Conservation (phyloP, 2,113 vertebrate genomes). For the Triplophysa dalaica region DNA sequence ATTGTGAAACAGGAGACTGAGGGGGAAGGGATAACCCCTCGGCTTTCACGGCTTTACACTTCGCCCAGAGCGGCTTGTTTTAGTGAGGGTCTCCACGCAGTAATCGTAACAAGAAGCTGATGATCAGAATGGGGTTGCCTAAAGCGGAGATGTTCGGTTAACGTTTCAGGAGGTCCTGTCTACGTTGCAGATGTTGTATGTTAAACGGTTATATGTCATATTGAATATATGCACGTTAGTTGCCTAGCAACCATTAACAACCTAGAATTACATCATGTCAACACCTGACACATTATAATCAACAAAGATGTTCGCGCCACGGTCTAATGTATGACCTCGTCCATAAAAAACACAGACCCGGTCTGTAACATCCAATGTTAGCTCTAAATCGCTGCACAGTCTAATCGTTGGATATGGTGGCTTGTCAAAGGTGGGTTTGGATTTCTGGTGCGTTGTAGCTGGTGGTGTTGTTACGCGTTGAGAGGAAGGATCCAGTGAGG, state of each 20-base stretch:
- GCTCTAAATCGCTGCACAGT: background rate
- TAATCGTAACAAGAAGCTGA: background rate
- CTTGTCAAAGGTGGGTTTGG: background rate
- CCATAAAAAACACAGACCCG: background rate
- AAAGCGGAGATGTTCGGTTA: background rate
- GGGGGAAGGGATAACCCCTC: conserved; percentile 62
- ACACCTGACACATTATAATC: background rate
- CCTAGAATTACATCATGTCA: background rate
- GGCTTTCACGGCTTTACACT: conserved; percentile 66
- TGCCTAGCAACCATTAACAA: conserved; percentile 22
- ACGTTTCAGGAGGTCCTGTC: background rate
- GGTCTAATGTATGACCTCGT: background rate
- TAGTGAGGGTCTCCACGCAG: conserved; percentile 53
- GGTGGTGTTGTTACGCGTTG: background rate
- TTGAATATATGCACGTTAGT: background rate
- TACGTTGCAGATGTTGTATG: no score
- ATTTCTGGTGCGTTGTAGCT: background rate
- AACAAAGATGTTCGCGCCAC: background rate
- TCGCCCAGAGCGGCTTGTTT: conserved; percentile 57
- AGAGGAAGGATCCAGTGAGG: conserved; percentile 7
- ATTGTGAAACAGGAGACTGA: conserved; percentile 34
- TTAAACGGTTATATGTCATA: background rate
- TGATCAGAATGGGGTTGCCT: background rate
- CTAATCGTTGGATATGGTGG: background rate
- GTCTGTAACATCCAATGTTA: background rate